Evolutionary conservation across 1,140 invertebrate species (phyloP), one percentile per base, ranked within the genome.

Genomic region (Megathymus violae): DNA sequence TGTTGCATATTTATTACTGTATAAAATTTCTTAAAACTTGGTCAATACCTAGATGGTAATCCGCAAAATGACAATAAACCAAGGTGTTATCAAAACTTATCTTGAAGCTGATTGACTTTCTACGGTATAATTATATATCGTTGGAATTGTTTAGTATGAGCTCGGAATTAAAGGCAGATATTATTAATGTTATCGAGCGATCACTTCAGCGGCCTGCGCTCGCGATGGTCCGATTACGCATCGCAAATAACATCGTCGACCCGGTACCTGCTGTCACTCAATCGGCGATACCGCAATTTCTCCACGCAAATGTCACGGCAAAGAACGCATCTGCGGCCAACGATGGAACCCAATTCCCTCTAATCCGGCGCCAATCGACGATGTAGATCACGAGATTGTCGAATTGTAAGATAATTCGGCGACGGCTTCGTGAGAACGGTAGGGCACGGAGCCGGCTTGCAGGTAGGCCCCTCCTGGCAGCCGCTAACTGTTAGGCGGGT

Each of bases 361-460:
- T 82, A 81, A 90, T 86, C 82, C 82, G 80, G 80, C 71, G 74
- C 82, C 79, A 89, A 89, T 89, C 82, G 79, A 71, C 76, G 78
- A 88, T 88, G 79, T 88, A 82, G 85, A 88, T 80, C 81, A 83
- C 67, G n/a, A n/a, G 74, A 88, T 87, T 78, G 78, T 66, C 80
- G 78, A 79, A 80, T 75, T 75, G 76, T 70, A 60, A 66, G 62
- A 71, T 71, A 69, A 71, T 78, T 78, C 78, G 67, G 73, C 61
- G 82, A 67, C 78, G 64, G 77, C 78, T 78, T 82, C 84, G 84
- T 88, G 84, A 90, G 84, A 88, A 86, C 76, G 74, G 75, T 78
- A 82, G 74, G 71, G 71, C 72, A 80, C 80, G 44, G 48, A 44
- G 52, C n/a, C n/a, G n/a, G n/a, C n/a, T 64, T 68, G 67, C 80